These are phyloP conservation scores for Lanius ludovicianus DNA, from an alignment of 2,113 vertebrate genomes.

Conservation along the genomic window DNA sequence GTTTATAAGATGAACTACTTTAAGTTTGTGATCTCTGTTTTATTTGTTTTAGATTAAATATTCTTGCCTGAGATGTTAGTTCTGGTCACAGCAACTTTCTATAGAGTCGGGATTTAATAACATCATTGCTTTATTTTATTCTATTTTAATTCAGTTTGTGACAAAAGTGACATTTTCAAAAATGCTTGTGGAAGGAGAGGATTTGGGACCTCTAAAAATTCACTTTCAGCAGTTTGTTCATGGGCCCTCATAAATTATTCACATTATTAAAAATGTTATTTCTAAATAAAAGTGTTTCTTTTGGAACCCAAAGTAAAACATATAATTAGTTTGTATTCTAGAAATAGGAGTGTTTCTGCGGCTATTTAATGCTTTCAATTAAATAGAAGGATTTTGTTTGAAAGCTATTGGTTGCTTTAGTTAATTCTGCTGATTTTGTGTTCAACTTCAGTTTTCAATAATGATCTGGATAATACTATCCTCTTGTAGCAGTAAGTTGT, in stretches of 20 bases:
- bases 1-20: background rate
- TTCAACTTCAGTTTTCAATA: background rate
- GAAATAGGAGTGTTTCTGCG: background rate
- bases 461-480: background rate
- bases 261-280: background rate
- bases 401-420: background rate
- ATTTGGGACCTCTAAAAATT: background rate
- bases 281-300: background rate
- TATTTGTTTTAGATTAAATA: background rate
- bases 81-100: background rate
- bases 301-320: background rate
- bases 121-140: background rate
- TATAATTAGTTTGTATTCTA: background rate
- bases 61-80: background rate
- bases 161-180: background rate
- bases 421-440: background rate
- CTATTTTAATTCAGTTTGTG: background rate
- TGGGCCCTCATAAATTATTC: background rate
- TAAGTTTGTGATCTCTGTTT: background rate
- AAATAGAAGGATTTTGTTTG: background rate
- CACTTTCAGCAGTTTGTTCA: background rate
- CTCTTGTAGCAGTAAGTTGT: background rate
- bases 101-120: background rate
- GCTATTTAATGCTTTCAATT: background rate
- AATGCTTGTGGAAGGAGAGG: background rate